A percentile compares a stretch with the other conserved stretches of the same genome.
These are phyloP conservation scores for Diadegma fenestrale DNA, from an alignment of 2,888 invertebrate species.

Conservation along the genomic window DNA sequence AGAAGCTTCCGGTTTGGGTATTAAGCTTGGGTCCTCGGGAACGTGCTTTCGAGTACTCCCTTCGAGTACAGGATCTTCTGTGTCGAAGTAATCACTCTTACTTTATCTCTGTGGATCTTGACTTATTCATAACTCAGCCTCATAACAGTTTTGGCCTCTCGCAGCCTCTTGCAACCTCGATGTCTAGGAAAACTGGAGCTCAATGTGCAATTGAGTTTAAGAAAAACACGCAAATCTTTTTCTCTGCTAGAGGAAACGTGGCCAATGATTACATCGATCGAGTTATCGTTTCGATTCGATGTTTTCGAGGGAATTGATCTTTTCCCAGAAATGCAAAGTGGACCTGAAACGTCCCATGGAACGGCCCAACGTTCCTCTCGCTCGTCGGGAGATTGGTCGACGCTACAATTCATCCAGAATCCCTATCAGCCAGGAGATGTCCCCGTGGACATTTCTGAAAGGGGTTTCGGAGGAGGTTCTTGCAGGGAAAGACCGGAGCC, in stretches of 20 bases:
- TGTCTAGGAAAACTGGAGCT: neutral
- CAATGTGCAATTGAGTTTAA: neutral
- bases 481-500: conserved; percentile 26
- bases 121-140: neutral
- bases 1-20: conserved; percentile 76
- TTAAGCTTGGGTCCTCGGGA: conserved; percentile 74
- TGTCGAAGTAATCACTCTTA: neutral
- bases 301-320: neutral
- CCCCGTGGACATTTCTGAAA: conserved; percentile 37
- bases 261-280: too few relatives aligned
- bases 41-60: neutral
- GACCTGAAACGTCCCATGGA: neutral
- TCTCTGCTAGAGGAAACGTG: too few relatives aligned
- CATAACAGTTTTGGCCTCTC: neutral
- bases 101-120: neutral
- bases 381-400: neutral
- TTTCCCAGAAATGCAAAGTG: neutral
- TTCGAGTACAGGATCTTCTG: conserved; percentile 17
- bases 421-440: conserved; percentile 2
- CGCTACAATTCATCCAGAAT: conserved; percentile 3
- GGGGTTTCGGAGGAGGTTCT: conserved; percentile 25
- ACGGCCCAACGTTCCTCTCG: neutral
- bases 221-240: neutral
- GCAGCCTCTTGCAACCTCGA: neutral
- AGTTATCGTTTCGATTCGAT: neutral